These are phyloP conservation scores for Sminthurides bifidus DNA, from an alignment of 1,140 invertebrate genomes.

Conservation along the genomic window DNA sequence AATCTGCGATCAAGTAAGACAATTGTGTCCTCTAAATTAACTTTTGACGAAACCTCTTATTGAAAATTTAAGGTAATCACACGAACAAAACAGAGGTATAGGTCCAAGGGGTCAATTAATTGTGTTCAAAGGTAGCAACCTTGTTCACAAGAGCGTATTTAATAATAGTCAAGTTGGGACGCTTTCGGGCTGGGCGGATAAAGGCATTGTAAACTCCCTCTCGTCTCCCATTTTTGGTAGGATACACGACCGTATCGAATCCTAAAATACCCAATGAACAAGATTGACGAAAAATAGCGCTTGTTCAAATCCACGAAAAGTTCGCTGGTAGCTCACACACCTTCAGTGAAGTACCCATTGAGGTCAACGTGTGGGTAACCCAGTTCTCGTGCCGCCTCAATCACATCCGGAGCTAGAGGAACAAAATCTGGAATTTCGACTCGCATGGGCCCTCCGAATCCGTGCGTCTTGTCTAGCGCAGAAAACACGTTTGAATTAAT, in stretches of 20 bases:
- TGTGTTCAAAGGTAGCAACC: not conserved
- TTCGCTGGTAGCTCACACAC: constrained; percentile 37
- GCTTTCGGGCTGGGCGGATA: constrained; percentile 15
- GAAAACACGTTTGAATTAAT: not conserved
- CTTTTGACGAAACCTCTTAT: not conserved
- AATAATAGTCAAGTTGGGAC: constrained; percentile 22
- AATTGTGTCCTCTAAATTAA: not conserved
- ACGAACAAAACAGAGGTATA: not conserved
- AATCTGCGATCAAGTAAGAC: constrained; percentile 9
- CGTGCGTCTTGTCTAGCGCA: constrained; percentile 14
- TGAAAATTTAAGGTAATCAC: not conserved
- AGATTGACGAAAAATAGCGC: constrained; percentile 35
- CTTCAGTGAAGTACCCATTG: constrained; percentile 40
- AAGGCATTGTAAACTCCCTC: constrained; percentile 20
- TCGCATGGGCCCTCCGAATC: constrained; percentile 11
- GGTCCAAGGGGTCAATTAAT: not conserved
- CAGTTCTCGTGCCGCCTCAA: constrained; percentile 53
- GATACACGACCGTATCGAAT: constrained; percentile 17
- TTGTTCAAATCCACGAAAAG: constrained; percentile 39
- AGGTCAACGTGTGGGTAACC: constrained; percentile 54
- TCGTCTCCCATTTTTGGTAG: constrained; percentile 21
- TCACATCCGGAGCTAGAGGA: constrained; percentile 40
- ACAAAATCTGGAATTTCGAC: constrained; percentile 23
- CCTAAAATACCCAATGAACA: constrained; percentile 35
- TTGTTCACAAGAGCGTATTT: constrained; percentile 22